These are phyloP conservation scores for Plusia festucae DNA, from an alignment of 2,888 invertebrate genomes.

Conservation along the genomic window DNA sequence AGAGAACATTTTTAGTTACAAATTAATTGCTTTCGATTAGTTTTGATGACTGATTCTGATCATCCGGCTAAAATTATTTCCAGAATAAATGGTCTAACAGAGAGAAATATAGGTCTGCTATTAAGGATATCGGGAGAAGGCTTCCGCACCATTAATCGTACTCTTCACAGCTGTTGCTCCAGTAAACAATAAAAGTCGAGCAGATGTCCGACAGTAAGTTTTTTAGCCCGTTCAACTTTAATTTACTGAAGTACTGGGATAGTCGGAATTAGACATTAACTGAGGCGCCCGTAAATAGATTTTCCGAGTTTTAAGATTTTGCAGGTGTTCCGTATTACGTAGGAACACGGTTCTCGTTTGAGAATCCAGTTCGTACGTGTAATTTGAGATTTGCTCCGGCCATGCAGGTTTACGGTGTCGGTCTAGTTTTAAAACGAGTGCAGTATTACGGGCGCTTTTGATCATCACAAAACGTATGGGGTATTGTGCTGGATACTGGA, in stretches of 20 bases:
- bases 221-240: constrained; percentile 39
- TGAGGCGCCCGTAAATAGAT: constrained; percentile 40
- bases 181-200: constrained; percentile 18
- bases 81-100: constrained; percentile 15
- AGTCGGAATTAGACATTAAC: constrained; percentile 30
- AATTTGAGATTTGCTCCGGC: constrained; percentile 58
- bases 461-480: constrained; percentile 31
- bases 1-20: constrained; percentile 9
- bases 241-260: constrained; percentile 49
- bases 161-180: constrained; percentile 32
- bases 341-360: constrained; percentile 30
- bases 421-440: constrained; percentile 55
- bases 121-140: constrained; percentile 18
- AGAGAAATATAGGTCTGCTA: constrained; percentile 28
- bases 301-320: constrained; percentile 32
- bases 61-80: constrained; percentile 6
- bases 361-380: constrained; percentile 56
- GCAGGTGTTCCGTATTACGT: constrained; percentile 40
- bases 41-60: constrained; percentile 16
- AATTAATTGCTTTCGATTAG: constrained; percentile 10
- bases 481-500: constrained; percentile 36
- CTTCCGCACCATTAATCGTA: constrained; percentile 33
- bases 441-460: constrained; percentile 41
- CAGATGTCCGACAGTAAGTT: constrained; percentile 41
- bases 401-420: constrained; percentile 38